Conservation (phyloP, 2,113 vertebrate genomes). For the Gymnarchus niloticus region DNA sequence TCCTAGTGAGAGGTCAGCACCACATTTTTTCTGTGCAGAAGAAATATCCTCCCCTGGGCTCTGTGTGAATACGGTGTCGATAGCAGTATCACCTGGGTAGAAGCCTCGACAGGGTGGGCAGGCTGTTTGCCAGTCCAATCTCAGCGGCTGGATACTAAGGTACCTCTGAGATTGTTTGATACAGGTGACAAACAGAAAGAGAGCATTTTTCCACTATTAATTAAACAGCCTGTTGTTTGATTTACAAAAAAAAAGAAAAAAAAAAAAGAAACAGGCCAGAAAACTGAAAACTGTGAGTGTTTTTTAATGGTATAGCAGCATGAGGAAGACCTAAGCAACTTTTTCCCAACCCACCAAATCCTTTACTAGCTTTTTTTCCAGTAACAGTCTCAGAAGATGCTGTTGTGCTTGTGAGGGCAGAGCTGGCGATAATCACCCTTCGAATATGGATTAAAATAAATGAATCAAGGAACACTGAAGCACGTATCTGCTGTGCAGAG, state of each 20-base stretch:
- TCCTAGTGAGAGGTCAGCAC: neutral
- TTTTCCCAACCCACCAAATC: neutral
- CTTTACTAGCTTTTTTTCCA: too few species aligned
- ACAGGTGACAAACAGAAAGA: slow-evolving; percentile 49
- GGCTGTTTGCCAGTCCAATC: slow-evolving; percentile 34
- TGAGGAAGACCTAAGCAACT: neutral
- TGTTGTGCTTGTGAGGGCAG: neutral
- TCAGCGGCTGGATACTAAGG: slow-evolving; percentile 44
- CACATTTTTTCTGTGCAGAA: neutral
- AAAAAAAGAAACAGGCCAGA: neutral
- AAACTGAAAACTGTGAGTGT: neutral
- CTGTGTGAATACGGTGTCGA: neutral
- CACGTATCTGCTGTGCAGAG: neutral
- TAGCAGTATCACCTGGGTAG: slow-evolving; percentile 17
- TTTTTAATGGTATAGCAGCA: neutral
- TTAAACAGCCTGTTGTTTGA: neutral
- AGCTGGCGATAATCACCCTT: neutral
- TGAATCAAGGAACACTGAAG: neutral
- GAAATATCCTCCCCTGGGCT: neutral
- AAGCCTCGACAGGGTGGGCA: slow-evolving; percentile 27
- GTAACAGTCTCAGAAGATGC: too few species aligned
- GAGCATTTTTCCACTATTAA: slow-evolving; percentile 46
- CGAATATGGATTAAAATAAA: neutral
- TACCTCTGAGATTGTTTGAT: slow-evolving; percentile 30
- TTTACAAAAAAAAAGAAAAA: slow-evolving; percentile 4